Evolutionary conservation across 2,888 invertebrate genomes (phyloP).

Genomic region (Cataglyphis altisquamis): DNA sequence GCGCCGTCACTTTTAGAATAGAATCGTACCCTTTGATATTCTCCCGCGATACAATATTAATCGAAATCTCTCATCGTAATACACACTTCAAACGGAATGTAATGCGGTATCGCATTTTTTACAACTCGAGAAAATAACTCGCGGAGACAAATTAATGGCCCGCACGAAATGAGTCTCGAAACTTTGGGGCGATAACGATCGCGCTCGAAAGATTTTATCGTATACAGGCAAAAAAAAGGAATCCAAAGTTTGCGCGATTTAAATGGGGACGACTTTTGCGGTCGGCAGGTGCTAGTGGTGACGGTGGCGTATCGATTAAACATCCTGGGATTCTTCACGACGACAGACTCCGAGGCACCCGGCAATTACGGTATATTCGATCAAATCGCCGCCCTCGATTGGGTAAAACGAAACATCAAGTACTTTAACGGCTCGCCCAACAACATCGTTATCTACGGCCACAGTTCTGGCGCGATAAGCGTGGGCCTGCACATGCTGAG

Average conservation of each 20-base stretch:
- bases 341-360: constrained; percentile 91
- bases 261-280: constrained; percentile 36
- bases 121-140: not conserved
- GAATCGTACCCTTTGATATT: constrained; percentile 59
- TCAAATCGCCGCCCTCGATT: constrained; percentile 92
- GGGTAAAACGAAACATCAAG: constrained; percentile 92
- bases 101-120: constrained; percentile 34
- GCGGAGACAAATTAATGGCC: not conserved
- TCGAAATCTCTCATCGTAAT: constrained; percentile 21
- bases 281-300: constrained; percentile 90
- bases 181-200: constrained; percentile 28
- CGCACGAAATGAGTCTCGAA: constrained; percentile 24
- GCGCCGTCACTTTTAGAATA: constrained; percentile 48
- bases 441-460: constrained; percentile 93
- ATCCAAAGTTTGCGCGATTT: constrained; percentile 8
- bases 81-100: not conserved
- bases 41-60: constrained; percentile 27
- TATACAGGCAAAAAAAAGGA: not conserved
- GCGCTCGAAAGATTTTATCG: constrained; percentile 26
- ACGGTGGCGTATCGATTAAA: constrained; percentile 93
- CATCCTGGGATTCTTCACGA: constrained; percentile 94
- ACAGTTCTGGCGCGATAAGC: constrained; percentile 93
- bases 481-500: constrained; percentile 91
- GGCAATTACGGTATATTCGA: constrained; percentile 94
- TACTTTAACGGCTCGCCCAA: constrained; percentile 92